Evolutionary conservation across 1,140 invertebrate species (phyloP).

Genomic region (Latrodectus geometricus): DNA sequence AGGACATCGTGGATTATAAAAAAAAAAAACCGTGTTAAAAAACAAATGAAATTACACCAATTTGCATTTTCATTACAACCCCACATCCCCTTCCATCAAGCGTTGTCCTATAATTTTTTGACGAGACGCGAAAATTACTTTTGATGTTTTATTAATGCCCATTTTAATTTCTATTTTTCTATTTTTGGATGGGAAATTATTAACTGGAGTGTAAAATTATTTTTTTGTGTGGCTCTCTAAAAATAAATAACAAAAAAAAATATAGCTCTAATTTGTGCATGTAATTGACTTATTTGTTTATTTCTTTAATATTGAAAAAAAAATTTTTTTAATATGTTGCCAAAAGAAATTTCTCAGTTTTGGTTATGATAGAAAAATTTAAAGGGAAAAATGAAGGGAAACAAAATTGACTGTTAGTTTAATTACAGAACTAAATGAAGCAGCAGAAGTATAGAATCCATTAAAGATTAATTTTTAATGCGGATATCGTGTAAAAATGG

Average conservation of each 20-base stretch:
- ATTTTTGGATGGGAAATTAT: conserved; percentile 4
- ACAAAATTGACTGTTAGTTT: conserved; percentile 40
- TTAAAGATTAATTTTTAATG: conserved; percentile 57
- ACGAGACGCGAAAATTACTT: conserved; percentile 17
- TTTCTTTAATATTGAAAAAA: too few relatives aligned
- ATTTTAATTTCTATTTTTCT: conserved; percentile 32
- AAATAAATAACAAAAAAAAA: conserved; percentile 5
- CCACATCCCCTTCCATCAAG: conserved; percentile 8
- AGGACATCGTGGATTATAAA: neutral
- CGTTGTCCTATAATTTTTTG: neutral
- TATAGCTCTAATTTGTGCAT: conserved; percentile 16
- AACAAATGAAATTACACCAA: conserved; percentile 5
- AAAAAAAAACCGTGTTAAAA: neutral
- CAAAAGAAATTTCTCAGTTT: too few relatives aligned
- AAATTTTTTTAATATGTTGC: too few relatives aligned
- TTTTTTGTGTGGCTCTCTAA: neutral
- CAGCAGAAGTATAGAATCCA: conserved; percentile 39
- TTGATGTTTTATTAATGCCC: conserved; percentile 48
- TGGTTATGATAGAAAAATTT: too few relatives aligned
- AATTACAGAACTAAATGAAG: conserved; percentile 52
- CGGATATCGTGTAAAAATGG: conserved; percentile 42
- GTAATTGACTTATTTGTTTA: conserved; percentile 18
- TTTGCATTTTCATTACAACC: conserved; percentile 48
- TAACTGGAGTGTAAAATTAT: conserved; percentile 7
- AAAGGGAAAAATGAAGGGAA: neutral